Base-by-base conservation (phyloP, 2,113 vertebrate genomes). In the Aspiorhynchus laticeps region DNA sequence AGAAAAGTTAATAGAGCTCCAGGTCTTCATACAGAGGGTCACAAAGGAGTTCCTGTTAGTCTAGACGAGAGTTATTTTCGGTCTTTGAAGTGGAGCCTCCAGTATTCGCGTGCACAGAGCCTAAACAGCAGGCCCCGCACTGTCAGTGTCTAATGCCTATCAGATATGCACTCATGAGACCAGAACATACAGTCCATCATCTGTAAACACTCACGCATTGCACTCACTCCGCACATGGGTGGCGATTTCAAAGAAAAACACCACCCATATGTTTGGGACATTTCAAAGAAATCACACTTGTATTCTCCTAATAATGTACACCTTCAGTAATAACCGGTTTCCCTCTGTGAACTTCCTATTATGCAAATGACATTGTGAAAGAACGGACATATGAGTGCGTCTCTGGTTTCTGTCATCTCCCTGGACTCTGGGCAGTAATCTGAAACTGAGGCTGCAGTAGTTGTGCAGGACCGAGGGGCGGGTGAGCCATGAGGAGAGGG, bases 361-460 rank as follows among this genome's bases (percentile, higher is more conserved):
- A 78, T 48, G 61, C 51, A 21, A 61, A n/a, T 53, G 26, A 41
- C 77, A 79, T 82, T 82, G 80, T 77, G 76, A 65, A 83, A 87
- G 51, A 83, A 77, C 17, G 75, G 74, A 63, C 24, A 69, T 67
- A 41, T 1, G 36, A 80, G 51, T 86, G 31, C 77, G 71, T 87
- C 43, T 8, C 65, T 10, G 14, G 53, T 65, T 86, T 31, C 63
- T 24, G 78, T n/a, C 53, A 24, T 59, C 80, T 77, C 46, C 41
- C 81, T 53, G 78, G 65, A 88, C 65, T 33, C 88, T 88, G 88
- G 85, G 41, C 48, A 89, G 93, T 92, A 95, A 94, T 80, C 87
- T 79, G 91, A 95, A 94, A 90, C 91, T 92, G 91, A 91, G 93
- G 90, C 82, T 46, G 83, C 88, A 87, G 59, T 38, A 21, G 69